Evolutionary conservation across 1,140 invertebrate species (phyloP).

Genomic region (Uloborus diversus): DNA sequence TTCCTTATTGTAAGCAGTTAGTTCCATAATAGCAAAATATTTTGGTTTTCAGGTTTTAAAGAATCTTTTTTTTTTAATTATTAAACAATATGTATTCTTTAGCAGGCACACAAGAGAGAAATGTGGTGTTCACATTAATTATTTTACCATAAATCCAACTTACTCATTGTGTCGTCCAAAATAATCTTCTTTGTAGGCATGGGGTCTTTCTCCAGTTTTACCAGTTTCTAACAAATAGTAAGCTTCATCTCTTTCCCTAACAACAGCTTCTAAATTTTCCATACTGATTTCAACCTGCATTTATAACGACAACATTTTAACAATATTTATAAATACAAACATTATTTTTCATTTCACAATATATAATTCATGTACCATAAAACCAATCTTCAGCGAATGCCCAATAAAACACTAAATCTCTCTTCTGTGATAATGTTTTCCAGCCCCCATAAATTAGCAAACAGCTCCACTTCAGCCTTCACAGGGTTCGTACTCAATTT

Average conservation of each 20-base stretch:
- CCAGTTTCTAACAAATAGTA: conserved; percentile 92
- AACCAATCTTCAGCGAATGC: neutral
- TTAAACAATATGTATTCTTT: neutral
- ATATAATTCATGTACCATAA: neutral
- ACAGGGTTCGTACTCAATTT: too few relatives aligned
- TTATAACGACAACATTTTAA: neutral
- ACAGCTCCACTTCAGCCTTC: too few relatives aligned
- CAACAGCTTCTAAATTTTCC: conserved; percentile 90
- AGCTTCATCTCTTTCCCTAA: conserved; percentile 91
- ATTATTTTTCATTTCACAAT: neutral
- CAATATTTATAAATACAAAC: neutral
- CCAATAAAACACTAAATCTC: neutral
- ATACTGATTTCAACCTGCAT: conserved; percentile 86
- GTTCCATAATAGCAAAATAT: too few relatives aligned
- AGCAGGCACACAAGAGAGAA: too few relatives aligned
- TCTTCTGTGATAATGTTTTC: too few relatives aligned
- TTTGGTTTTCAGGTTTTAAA: too few relatives aligned
- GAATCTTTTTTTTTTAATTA: neutral
- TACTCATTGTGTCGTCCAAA: conserved; percentile 59
- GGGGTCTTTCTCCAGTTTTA: conserved; percentile 78
- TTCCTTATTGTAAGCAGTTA: too few relatives aligned
- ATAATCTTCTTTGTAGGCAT: conserved; percentile 69
- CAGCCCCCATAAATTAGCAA: too few relatives aligned
- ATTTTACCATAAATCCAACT: too few relatives aligned
- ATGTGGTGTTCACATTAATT: too few relatives aligned